Conservation (phyloP, 1,140 invertebrate species). For the Ctenoplectra terminalis region DNA sequence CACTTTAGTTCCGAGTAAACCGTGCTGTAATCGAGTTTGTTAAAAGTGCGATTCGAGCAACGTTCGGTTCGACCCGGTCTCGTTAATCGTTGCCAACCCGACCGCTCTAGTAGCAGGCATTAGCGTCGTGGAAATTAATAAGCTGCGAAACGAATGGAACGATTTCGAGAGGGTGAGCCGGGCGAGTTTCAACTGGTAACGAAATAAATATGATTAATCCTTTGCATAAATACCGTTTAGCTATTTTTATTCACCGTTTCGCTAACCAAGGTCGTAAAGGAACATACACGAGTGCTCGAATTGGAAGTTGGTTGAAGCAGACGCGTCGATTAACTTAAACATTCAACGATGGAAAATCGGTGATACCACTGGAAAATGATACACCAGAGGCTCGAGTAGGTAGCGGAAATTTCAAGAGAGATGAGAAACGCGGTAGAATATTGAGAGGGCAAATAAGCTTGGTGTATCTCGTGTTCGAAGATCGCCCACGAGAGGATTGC, state of each 20-base stretch:
- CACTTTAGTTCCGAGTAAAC: not conserved
- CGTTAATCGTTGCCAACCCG: too few relatives aligned
- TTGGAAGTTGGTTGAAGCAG: too few relatives aligned
- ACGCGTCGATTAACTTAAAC: not conserved
- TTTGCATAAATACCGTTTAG: too few relatives aligned
- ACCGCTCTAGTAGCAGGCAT: not conserved
- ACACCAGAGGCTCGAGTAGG: not conserved
- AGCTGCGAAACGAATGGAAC: not conserved
- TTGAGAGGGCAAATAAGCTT: not conserved
- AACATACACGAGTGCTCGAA: not conserved
- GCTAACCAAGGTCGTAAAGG: too few relatives aligned
- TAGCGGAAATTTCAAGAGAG: not conserved
- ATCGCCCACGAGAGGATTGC: too few relatives aligned
- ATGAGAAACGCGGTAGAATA: not conserved
- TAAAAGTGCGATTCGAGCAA: not conserved
- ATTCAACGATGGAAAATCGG: not conserved
- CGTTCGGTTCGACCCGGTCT: not conserved
- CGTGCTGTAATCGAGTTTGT: not conserved
- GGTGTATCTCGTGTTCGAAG: not conserved
- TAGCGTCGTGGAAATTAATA: not conserved
- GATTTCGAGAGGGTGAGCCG: not conserved
- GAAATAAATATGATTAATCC: too few relatives aligned
- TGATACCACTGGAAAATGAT: not conserved
- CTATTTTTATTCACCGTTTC: too few relatives aligned
- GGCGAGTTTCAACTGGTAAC: too few relatives aligned